Conservation (phyloP, 2,888 invertebrate genomes). For the Amiota mariae region DNA sequence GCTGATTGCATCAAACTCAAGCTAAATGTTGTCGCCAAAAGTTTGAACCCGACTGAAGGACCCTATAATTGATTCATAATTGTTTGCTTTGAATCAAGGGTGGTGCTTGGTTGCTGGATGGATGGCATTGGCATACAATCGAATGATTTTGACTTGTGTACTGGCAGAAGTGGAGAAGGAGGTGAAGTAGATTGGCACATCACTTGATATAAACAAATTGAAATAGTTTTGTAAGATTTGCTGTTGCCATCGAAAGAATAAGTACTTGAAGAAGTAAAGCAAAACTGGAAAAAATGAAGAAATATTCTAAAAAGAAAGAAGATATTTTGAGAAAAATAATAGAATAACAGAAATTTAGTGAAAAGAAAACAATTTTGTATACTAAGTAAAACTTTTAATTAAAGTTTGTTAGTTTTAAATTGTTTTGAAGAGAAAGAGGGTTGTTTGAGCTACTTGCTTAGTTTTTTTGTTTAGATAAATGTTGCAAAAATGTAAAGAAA, state of each 20-base stretch:
- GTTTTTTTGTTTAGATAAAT: background rate
- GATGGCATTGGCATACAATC: no score
- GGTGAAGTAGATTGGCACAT: background rate
- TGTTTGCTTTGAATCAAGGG: background rate
- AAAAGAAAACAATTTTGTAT: background rate
- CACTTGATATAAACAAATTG: conserved; percentile 12
- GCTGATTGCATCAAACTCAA: conserved; percentile 19
- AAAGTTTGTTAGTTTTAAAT: background rate
- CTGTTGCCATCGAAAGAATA: background rate
- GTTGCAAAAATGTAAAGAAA: background rate
- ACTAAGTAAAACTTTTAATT: conserved; percentile 11
- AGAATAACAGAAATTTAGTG: background rate
- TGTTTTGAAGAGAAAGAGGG: background rate
- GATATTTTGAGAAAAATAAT: no score
- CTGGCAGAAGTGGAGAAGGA: background rate
- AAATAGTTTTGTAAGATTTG: background rate
- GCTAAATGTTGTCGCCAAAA: conserved; percentile 11
- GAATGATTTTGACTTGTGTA: background rate
- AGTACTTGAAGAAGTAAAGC: background rate
- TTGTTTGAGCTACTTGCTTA: background rate
- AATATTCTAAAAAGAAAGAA: background rate
- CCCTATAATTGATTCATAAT: conserved; percentile 27
- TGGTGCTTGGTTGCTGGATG: no score
- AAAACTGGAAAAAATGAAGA: background rate
- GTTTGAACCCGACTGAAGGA: conserved; percentile 11